Evolutionary conservation across 2,888 invertebrate species (phyloP).

Genomic region (Melikaiella ostensackeni): DNA sequence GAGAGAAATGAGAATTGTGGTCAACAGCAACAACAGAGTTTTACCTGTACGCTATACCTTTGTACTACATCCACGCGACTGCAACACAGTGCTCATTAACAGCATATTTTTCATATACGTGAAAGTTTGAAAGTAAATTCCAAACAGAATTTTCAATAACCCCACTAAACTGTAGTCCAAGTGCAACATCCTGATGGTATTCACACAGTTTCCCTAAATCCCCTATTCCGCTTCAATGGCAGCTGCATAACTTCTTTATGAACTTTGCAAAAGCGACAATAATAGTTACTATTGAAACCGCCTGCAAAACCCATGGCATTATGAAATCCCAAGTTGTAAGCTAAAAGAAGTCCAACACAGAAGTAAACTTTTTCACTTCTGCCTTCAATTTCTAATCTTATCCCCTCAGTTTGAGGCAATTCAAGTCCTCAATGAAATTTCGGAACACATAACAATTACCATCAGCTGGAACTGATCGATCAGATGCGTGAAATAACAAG

Average conservation of each 20-base stretch:
- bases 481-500: neutral
- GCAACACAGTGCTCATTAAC: too few species aligned
- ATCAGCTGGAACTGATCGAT: neutral
- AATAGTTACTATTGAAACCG: neutral
- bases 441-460: neutral
- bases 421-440: neutral
- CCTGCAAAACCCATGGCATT: neutral
- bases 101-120: neutral
- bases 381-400: neutral
- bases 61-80: neutral
- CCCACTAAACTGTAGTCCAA: neutral
- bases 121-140: neutral
- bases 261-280: slow-evolving; percentile 1
- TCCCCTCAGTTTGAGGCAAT: neutral
- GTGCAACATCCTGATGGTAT: neutral
- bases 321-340: neutral
- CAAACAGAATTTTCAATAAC: neutral
- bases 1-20: neutral
- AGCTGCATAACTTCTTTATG: neutral
- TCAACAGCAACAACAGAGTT: neutral
- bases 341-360: neutral
- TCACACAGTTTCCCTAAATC: neutral
- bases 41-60: neutral
- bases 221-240: neutral
- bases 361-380: neutral